Percentiles rank a stretch among this genome's conserved stretches.
phyloP scores from a whole-genome alignment of 1,140 invertebrate genomes.

The Euura lappo region DNA sequence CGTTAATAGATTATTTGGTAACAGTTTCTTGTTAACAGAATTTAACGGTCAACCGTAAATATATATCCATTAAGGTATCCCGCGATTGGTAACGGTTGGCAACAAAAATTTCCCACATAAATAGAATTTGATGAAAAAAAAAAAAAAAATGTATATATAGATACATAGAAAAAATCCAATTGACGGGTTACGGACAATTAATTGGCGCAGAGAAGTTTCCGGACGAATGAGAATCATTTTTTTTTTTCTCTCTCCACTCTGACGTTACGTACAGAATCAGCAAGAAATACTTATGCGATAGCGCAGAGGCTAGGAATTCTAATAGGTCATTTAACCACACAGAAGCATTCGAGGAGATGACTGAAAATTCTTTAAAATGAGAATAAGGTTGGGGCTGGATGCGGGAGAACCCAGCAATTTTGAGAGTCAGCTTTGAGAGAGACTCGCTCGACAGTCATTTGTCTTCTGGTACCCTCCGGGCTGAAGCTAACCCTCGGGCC shows the following conservation, averaged over 20 bases:
- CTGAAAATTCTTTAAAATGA: constrained; percentile 20
- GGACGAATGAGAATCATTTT: too few species aligned
- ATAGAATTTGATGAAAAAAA: neutral
- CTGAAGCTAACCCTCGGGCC: constrained; percentile 34
- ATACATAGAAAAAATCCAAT: neutral
- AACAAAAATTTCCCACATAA: neutral
- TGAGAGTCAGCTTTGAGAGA: constrained; percentile 33
- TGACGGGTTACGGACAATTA: neutral
- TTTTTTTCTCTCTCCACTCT: too few species aligned
- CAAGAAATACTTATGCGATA: too few species aligned
- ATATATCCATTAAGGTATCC: neutral
- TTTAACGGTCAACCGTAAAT: constrained; percentile 28
- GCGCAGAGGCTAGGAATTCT: neutral
- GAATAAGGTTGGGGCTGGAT: constrained; percentile 27
- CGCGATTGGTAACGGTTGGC: neutral
- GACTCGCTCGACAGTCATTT: constrained; percentile 38
- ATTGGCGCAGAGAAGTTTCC: neutral
- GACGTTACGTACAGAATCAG: too few species aligned
- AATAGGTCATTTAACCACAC: neutral
- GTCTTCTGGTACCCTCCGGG: constrained; percentile 34
- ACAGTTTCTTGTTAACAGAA: constrained; percentile 38
- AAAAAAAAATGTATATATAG: neutral
- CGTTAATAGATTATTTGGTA: constrained; percentile 38
- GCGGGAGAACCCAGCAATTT: constrained; percentile 41
- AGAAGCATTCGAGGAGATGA: neutral